These are phyloP conservation scores for Sphaerodactylus townsendi DNA, from an alignment of 2,113 vertebrate genomes.

Conservation along the genomic window DNA sequence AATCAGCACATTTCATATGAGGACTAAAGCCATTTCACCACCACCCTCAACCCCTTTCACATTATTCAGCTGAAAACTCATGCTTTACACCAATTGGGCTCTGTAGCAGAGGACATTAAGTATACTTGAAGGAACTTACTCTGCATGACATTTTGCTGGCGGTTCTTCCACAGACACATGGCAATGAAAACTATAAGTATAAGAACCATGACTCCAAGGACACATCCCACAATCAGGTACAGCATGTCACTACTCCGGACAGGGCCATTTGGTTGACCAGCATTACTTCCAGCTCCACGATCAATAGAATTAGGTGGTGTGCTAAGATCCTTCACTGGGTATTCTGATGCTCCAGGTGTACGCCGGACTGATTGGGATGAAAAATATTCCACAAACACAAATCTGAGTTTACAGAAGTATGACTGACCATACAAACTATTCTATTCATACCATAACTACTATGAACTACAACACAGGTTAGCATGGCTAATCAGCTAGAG, in stretches of 20 bases:
- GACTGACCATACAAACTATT: background rate
- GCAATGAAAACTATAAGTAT: conserved; percentile 92
- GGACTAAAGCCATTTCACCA: background rate
- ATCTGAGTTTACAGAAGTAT: background rate
- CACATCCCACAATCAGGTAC: conserved; percentile 91
- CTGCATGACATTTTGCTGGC: conserved; percentile 87
- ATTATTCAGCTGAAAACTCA: background rate
- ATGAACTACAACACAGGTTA: background rate
- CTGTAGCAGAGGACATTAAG: background rate
- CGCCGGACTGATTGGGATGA: conserved; percentile 68
- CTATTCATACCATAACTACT: background rate
- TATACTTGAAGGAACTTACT: conserved; percentile 78
- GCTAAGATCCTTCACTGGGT: conserved; percentile 78
- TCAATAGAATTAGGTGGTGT: conserved; percentile 73
- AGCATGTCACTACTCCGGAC: conserved; percentile 82
- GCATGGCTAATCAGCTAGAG: background rate
- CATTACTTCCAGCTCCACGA: conserved; percentile 28
- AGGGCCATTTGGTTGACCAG: conserved; percentile 42
- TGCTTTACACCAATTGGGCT: background rate
- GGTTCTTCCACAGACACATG: conserved; percentile 95
- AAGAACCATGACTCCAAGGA: conserved; percentile 92
- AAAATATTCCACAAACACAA: background rate
- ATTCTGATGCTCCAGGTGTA: conserved; percentile 81
- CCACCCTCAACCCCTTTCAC: background rate
- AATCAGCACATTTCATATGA: background rate